Evolutionary conservation across 2,113 vertebrate species (phyloP), one percentile per base, ranked within the genome.

Genomic region (Raja brachyura): DNA sequence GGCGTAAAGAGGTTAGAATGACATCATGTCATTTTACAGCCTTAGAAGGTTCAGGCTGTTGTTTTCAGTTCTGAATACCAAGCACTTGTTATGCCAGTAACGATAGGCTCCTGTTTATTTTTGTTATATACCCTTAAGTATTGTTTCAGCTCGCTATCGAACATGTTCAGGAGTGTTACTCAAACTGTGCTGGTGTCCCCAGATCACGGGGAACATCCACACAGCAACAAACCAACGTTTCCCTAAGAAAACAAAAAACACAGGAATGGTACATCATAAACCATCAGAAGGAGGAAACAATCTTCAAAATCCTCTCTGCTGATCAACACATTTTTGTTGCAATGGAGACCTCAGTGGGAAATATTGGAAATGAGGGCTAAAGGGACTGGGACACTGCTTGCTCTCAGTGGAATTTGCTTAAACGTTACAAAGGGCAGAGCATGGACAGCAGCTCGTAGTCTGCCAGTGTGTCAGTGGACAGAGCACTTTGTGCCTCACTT

Each of bases 21-120:
- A 92, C 63, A 10, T 92, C 88, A 90, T 22, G 66, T 61, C 86
- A 90, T 63, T 48, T 90, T 22, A 90, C 63, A 39, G 33, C 33
- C 88, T 90, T 90, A 90, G 9, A 25, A 11, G 5, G 66, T 22
- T 61, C 31, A 92, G 20, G 1, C 63, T 31, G 31, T 31, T 68
- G 66, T 48, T 88, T 88, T 59, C 28, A n/a, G 28, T 66, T 92
- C 88, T 25, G 20, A 25, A 18, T 13, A 48, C 63, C 66, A 70
- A 8, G 9, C 16, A 73, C 63, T 92, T 73, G 66, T 92, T 92
- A 73, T 92, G 66, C 31, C 5, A 39, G 31, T 73, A 48, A 88
- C 70, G 0, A 39, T 11, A 39, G 18, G 33, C 66, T 25, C 33
- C n/a, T 92, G 63, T 92, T 92, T 73, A 70, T 92, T 48, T 68